Conservation (phyloP, 2,888 invertebrate species). For the Drosophila tanythrix region DNA sequence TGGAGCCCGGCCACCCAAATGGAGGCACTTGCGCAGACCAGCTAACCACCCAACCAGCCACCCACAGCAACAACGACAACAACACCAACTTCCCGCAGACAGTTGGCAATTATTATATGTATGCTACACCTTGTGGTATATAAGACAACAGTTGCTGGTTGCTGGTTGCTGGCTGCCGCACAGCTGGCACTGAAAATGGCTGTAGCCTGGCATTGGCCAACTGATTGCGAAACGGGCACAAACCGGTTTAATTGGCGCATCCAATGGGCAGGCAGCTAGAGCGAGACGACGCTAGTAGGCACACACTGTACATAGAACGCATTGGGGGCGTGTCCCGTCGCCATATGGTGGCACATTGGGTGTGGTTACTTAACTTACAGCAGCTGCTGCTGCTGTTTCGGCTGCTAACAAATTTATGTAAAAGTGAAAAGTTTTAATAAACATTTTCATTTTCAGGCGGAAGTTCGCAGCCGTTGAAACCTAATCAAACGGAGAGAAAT, state of each 20-base stretch:
- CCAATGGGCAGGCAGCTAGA: conserved; percentile 50
- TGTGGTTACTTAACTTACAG: conserved; percentile 58
- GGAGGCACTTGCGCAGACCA: conserved; percentile 53
- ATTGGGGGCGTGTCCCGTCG: conserved; percentile 48
- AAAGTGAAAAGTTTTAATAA: conserved; percentile 78
- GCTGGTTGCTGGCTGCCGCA: conserved; percentile 22
- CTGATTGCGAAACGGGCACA: conserved; percentile 39
- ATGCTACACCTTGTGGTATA: conserved; percentile 24
- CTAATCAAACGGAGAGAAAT: conserved; percentile 60
- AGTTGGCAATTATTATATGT: conserved; percentile 15
- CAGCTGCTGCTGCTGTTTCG: conserved; percentile 51
- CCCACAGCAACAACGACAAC: conserved; percentile 1
- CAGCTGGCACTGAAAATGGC: conserved; percentile 50
- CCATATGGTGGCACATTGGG: conserved; percentile 56
- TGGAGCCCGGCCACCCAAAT: conserved; percentile 38
- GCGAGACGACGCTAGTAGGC: conserved; percentile 57
- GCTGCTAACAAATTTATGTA: conserved; percentile 64
- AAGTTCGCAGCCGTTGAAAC: conserved; percentile 50
- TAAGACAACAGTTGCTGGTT: conserved; percentile 32
- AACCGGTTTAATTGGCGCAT: conserved; percentile 48
- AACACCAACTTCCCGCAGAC: conserved; percentile 5
- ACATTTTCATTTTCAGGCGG: conserved; percentile 73
- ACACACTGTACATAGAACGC: conserved; percentile 49
- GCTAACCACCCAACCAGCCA: conserved; percentile 19
- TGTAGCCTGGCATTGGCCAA: conserved; percentile 60